Evolutionary conservation across 2,888 invertebrate genomes (phyloP), one percentile per base, ranked within the genome.

Genomic region (Xylota segnis): DNA sequence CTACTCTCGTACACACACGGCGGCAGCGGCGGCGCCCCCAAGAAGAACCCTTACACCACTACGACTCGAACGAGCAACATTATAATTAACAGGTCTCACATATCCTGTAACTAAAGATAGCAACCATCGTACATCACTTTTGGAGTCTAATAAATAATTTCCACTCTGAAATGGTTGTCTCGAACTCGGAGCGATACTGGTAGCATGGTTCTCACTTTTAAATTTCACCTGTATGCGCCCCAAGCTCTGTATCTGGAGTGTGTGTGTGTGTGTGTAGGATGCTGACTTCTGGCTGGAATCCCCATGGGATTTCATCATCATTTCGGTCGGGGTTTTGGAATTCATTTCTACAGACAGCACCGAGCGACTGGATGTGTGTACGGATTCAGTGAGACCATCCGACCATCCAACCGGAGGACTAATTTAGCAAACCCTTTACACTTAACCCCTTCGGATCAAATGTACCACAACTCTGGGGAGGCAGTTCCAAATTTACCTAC

Each of bases 51-150:
- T 56, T 47, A 34, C 50, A 68, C 40, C 27, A 18, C 52, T 1
- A 7, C 29, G 43, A 12, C 40, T 14, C 40, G 50, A 74, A 52
- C 23, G 23, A 65, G 29, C 43, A 74, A 43, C 58, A 65, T 70
- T 70, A 65, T 84, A 84, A 84, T 84, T 84, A 79, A 84, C 83
- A 79, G 59, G 79, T 59, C 50, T 84, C 74, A 70, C 83, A 79
- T 84, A 84, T 84, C 83, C 75, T 84, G 83, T 84, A 84, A 84
- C 83, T 70, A 74, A 70, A 84, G 83, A 84, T 84, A 79, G 75
- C 75, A 84, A 79, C 79, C 83, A n/a, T 75, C 70, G 65, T 79
- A 75, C 70, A 78, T 84, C 79, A 84, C 75, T 84, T 84, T 75
- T 52, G 52, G 68, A 70, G 58, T 70, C 68, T 79, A 84, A 84